phyloP scores from a whole-genome alignment of 2,888 invertebrate genomes.

The Tortricodes alternella region DNA sequence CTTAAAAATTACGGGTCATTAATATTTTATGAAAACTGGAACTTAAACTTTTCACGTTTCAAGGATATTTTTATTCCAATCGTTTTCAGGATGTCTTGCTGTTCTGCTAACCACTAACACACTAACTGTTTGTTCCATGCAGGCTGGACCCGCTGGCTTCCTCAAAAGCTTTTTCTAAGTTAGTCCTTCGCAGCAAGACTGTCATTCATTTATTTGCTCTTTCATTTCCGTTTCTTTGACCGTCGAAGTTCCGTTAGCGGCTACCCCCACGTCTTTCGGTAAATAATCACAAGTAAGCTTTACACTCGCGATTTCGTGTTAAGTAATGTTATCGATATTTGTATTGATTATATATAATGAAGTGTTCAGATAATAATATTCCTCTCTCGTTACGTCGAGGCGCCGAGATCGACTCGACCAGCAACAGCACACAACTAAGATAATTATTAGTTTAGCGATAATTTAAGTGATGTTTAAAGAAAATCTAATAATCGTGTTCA shows the following conservation, averaged over 20 bases:
- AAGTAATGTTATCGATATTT: slow-evolving; percentile 59
- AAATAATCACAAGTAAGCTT: slow-evolving; percentile 59
- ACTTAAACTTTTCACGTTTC: too few relatives aligned
- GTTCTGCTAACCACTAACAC: slow-evolving; percentile 40
- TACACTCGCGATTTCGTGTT: slow-evolving; percentile 66
- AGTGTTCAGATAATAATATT: slow-evolving; percentile 75
- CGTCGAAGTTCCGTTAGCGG: slow-evolving; percentile 65
- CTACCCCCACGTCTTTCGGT: slow-evolving; percentile 63
- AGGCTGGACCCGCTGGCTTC: slow-evolving; percentile 97
- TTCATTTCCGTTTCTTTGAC: slow-evolving; percentile 65
- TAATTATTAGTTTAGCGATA: slow-evolving; percentile 75
- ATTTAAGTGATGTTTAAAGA: slow-evolving; percentile 73
- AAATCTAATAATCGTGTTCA: slow-evolving; percentile 76
- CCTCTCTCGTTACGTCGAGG: slow-evolving; percentile 56
- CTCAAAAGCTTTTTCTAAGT: slow-evolving; percentile 97
- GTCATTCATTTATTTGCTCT: slow-evolving; percentile 75
- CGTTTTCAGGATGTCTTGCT: slow-evolving; percentile 20
- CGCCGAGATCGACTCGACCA: slow-evolving; percentile 42
- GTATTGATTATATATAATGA: slow-evolving; percentile 70
- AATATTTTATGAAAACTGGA: too few relatives aligned
- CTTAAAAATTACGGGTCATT: too few relatives aligned
- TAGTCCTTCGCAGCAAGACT: slow-evolving; percentile 80
- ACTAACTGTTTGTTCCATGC: slow-evolving; percentile 60
- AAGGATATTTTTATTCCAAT: neutral
- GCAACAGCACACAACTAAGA: slow-evolving; percentile 73